These are phyloP conservation scores for Sphaerolaimus hirsutus DNA, from an alignment of 2,888 invertebrate species.

Conservation along the genomic window DNA sequence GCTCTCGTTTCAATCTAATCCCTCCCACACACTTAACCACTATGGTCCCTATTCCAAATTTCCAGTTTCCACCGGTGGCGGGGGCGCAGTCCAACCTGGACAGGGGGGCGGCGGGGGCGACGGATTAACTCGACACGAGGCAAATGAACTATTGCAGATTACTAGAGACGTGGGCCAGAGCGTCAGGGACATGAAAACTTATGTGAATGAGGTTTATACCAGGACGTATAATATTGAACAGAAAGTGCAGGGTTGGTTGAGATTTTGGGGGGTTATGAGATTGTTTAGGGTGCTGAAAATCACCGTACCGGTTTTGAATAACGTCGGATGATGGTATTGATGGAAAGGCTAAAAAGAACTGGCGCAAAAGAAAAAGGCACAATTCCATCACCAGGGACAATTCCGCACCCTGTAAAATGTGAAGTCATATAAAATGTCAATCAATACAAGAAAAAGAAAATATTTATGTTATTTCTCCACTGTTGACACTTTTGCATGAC, in stretches of 20 bases:
- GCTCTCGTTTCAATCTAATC: not conserved
- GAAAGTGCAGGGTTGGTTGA: conserved; percentile 7
- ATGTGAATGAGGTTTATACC: conserved; percentile 23
- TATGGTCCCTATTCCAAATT: not conserved
- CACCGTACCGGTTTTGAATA: too few relatives aligned
- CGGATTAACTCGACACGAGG: too few relatives aligned
- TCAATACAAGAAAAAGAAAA: too few relatives aligned
- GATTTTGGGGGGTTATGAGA: not conserved
- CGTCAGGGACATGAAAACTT: conserved; percentile 46
- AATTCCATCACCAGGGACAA: too few relatives aligned
- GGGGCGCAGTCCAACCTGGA: not conserved
- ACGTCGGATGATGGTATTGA: too few relatives aligned
- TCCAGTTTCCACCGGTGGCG: not conserved
- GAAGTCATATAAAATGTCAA: too few relatives aligned
- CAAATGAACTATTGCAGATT: too few relatives aligned
- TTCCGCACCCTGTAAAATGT: too few relatives aligned
- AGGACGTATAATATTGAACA: conserved; percentile 19
- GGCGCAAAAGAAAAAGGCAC: too few relatives aligned
- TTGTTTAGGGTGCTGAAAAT: not conserved
- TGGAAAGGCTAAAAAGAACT: too few relatives aligned
- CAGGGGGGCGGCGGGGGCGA: conserved; percentile 8
- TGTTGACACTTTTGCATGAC: too few relatives aligned
- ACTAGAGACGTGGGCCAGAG: conserved; percentile 44
- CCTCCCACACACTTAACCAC: not conserved
- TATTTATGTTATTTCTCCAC: too few relatives aligned